Evolutionary conservation across 2,113 vertebrate genomes (phyloP).

Genomic region (Gobiocypris rarus): DNA sequence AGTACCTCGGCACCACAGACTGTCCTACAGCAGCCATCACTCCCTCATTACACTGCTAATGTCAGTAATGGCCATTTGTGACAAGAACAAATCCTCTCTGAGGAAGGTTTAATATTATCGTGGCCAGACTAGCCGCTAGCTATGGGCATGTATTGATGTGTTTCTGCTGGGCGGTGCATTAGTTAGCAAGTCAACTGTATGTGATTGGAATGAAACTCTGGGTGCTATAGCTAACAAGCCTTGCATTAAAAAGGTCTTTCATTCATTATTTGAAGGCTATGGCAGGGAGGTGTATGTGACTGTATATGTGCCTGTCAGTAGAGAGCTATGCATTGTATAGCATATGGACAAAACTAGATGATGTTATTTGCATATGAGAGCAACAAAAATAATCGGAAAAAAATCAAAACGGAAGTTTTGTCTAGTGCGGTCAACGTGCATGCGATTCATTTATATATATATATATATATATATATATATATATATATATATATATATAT

Average conservation of each 20-base stretch:
- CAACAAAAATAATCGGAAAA: background rate
- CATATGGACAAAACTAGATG: background rate
- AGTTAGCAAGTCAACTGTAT: constrained; percentile 14
- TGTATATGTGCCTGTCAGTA: background rate
- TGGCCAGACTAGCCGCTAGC: constrained; percentile 33
- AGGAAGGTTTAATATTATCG: constrained; percentile 27
- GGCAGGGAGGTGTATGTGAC: background rate
- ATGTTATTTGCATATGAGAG: background rate
- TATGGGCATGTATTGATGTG: constrained; percentile 35
- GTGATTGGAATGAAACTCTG: constrained; percentile 12
- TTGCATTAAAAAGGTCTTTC: background rate
- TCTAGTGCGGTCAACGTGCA: too few species aligned
- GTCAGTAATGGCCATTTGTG: constrained; percentile 37
- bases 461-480: too few species aligned
- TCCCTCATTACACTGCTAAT: constrained; percentile 19
- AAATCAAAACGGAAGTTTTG: too few species aligned
- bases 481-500: too few species aligned
- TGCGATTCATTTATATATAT: too few species aligned
- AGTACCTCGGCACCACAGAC: constrained; percentile 52
- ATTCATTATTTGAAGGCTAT: constrained; percentile 2
- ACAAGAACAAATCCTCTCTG: constrained; percentile 13
- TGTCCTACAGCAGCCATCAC: constrained; percentile 3
- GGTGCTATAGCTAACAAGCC: constrained; percentile 3
- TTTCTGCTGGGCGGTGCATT: constrained; percentile 27
- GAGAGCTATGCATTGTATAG: background rate